Conservation (phyloP, 1,140 invertebrate species). For the Pseudachorutes palmiensis region DNA sequence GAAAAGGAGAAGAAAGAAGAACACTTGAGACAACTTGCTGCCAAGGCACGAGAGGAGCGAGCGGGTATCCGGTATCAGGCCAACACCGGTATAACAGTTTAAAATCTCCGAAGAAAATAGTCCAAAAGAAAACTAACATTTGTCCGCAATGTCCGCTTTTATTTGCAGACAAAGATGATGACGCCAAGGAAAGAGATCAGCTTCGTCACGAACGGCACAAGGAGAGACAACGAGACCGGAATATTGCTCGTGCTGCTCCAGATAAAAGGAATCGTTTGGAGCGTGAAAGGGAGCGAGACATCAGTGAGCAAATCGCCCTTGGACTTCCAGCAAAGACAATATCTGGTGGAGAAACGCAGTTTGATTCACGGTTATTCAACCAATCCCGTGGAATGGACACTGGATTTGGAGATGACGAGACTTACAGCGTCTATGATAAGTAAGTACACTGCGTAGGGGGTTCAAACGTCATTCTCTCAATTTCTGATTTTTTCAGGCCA, state of each 20-base stretch:
- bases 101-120: neutral
- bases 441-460: conserved; percentile 37
- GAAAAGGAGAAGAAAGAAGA: conserved; percentile 99
- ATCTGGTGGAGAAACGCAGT: conserved; percentile 70
- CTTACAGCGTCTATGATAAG: conserved; percentile 96
- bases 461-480: neutral
- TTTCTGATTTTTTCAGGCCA: conserved; percentile 44
- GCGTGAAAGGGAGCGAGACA: conserved; percentile 87
- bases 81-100: conserved; percentile 32
- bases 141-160: neutral
- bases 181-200: conserved; percentile 79
- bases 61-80: conserved; percentile 62
- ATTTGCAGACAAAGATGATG: conserved; percentile 54
- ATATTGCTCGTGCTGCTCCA: conserved; percentile 83
- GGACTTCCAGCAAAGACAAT: conserved; percentile 80
- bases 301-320: conserved; percentile 96
- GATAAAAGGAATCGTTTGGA: conserved; percentile 87
- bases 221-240: conserved; percentile 83
- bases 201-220: conserved; percentile 81
- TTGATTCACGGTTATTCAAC: conserved; percentile 94
- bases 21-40: conserved; percentile 80
- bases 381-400: conserved; percentile 90
- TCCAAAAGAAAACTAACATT: neutral
- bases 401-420: conserved; percentile 95
- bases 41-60: conserved; percentile 89